A percentile compares a stretch with the other conserved stretches of the same genome.
These are phyloP conservation scores for Decapterus maruadsi DNA, from an alignment of 2,797 vertebrate genomes.

Conservation along the genomic window DNA sequence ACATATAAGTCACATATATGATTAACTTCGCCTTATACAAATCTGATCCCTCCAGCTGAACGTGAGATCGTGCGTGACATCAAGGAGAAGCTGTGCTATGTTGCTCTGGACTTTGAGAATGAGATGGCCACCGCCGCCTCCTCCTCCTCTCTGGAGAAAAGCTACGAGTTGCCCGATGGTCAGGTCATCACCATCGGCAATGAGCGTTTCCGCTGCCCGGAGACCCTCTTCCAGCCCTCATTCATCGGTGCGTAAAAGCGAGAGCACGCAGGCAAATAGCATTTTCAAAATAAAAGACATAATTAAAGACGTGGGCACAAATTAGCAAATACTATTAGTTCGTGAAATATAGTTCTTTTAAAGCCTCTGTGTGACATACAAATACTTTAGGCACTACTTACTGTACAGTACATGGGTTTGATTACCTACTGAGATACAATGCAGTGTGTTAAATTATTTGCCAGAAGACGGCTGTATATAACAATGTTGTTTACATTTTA, in stretches of 20 bases:
- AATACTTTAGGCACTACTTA: background rate
- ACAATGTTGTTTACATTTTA: background rate
- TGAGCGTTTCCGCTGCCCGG: constrained; percentile 88
- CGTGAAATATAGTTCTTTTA: background rate
- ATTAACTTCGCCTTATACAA: background rate
- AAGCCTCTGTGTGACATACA: too few species aligned
- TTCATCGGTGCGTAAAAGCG: constrained; percentile 83
- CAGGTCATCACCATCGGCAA: constrained; percentile 90
- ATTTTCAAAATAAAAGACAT: too few species aligned
- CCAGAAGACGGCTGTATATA: too few species aligned
- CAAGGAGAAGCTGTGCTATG: constrained; percentile 88
- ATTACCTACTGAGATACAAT: background rate
- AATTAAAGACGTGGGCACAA: too few species aligned
- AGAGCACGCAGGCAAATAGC: background rate
- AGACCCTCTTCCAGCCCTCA: constrained; percentile 89
- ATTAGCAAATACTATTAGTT: background rate
- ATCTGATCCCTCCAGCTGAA: constrained; percentile 77
- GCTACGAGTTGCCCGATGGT: constrained; percentile 88
- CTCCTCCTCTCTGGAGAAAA: constrained; percentile 89
- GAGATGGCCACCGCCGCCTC: constrained; percentile 89
- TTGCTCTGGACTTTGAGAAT: constrained; percentile 89
- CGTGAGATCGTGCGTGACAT: constrained; percentile 88
- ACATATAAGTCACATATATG: background rate
- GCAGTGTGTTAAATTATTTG: too few species aligned
- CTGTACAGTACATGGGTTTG: background rate